Base-by-base conservation (phyloP, 2,113 vertebrate species). In the Oryzias curvinotus region DNA sequence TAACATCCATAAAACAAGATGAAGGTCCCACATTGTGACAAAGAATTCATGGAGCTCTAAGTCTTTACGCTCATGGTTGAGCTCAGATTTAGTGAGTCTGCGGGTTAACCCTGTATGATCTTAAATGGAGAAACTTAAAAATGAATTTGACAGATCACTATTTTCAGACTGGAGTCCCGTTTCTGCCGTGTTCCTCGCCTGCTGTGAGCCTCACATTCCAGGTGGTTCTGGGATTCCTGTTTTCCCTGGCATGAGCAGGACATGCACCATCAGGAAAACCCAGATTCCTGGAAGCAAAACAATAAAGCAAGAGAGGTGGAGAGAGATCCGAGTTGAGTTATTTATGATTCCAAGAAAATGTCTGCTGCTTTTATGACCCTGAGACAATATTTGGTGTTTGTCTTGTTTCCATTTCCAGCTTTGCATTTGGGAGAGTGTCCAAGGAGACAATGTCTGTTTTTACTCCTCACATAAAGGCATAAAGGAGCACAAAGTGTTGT, bases 391-490 rank as follows among this genome's bases (percentile, higher is more conserved):
- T 14, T 69, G 1, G 43, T 36, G 4, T 62, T 8, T 62, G 46
- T 64, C 57, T 75, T 65, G 56, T 81, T 65, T 75, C 30, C 26
- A 55, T 64, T 30, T 69, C 26, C 36, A 63, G 36, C 46, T 52
- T 10, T 30, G 18, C 42, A 41, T 68, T 43, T 23, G 23, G 0
- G 44, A 47, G 16, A 26, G 15, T 21, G 55, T 80, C 71, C 80
- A 6, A 36, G 1, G 65, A 50, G 8, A 81, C 68, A 83, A 66
- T 73, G 62, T 49, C 25, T 71, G 54, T 61, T 56, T 7, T 68
- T 23, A 72, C 4, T 16, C 44, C 44, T 26, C 57, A 55, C 51
- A 45, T 13, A 4, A n/a, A 5, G 21, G 21, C 7, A 43, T 15
- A 57, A 54, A 60, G 43, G 45, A 47, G 64, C 46, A 14, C 7